Conservation (phyloP, 2,888 invertebrate species). For the Eudemis profundana region DNA sequence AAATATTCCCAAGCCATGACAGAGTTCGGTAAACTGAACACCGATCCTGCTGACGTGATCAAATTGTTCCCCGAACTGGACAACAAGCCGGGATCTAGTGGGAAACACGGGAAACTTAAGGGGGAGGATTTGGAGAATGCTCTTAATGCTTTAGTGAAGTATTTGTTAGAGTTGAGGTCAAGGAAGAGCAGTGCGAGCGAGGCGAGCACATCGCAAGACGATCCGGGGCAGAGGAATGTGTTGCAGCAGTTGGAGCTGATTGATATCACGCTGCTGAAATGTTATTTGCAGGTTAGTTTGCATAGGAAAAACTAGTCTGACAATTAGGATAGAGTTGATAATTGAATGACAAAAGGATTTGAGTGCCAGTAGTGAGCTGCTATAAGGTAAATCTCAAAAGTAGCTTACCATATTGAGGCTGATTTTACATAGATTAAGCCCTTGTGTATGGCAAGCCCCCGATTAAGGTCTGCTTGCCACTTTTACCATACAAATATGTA, state of each 20-base stretch:
- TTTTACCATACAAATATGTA: too few species aligned
- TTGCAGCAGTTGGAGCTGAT: conserved; percentile 91
- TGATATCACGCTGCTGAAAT: conserved; percentile 98
- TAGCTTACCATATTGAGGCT: too few species aligned
- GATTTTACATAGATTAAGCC: too few species aligned
- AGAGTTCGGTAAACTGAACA: conserved; percentile 94
- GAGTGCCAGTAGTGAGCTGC: too few species aligned
- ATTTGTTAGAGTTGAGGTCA: conserved; percentile 91
- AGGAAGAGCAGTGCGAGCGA: conserved; percentile 81
- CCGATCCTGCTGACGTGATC: conserved; percentile 98
- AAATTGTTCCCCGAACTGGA: conserved; percentile 96
- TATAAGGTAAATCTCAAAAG: too few species aligned
- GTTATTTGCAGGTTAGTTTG: conserved; percentile 93
- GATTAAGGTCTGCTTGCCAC: too few species aligned
- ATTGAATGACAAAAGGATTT: too few species aligned
- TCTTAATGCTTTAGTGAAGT: conserved; percentile 94
- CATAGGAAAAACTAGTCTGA: too few species aligned
- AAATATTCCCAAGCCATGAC: conserved; percentile 96
- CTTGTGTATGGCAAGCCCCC: too few species aligned
- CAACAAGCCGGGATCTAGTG: conserved; percentile 67
- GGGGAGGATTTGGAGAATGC: conserved; percentile 95
- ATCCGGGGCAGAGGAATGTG: conserved; percentile 64
- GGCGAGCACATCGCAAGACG: conserved; percentile 57
- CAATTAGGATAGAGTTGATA: too few species aligned
- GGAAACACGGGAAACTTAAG: conserved; percentile 84